Base-by-base conservation (phyloP, 2,113 vertebrate genomes). In the Ahaetulla prasina region DNA sequence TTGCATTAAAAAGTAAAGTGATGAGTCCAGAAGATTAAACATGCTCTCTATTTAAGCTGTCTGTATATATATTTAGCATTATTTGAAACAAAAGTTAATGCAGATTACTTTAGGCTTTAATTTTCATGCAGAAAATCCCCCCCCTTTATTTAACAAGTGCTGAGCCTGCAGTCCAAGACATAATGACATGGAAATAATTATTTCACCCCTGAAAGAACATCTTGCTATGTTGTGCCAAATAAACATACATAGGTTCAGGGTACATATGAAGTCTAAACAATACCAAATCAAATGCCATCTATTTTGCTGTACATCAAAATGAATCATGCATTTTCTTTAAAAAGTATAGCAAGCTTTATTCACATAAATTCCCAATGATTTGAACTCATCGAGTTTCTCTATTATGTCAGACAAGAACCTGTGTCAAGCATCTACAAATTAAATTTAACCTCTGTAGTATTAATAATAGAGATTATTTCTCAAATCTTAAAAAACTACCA, bases 401-500 rank as follows among this genome's bases (percentile, higher is more conserved):
- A 49, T 80, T 43, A 47, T 47, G 2, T 54, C 50, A 18, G 30
- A 43, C 49, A 87, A 43, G 27, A 39, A 12, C 16, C 60, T 88
- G 12, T 0, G 22, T 87, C 90, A 95, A 92, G 53, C 50, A 85
- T 54, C 86, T 0, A 3, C n/a, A 95, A 90, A 91, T 94, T 93
- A 93, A 95, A 90, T 93, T 96, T 93, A 93, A 94, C 95, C 96
- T 96, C 74, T 3, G 90, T 92, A 93, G 35, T 96, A 91, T 95
- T 85, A 93, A 89, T 88, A 88, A 96, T 94, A 93, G 91, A 49
- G 23, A 94, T 97, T 95, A 93, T 93, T 95, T 90, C 14, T 94
- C 93, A 95, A 93, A 96, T 87, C 91, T 92, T 60, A 91, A 96
- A 80, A 96, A 96, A 94, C 93, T 93, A 87, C 90, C 96, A 39